Conservation (phyloP, 2,797 vertebrate genomes). For the Tiaroga cobitis region DNA sequence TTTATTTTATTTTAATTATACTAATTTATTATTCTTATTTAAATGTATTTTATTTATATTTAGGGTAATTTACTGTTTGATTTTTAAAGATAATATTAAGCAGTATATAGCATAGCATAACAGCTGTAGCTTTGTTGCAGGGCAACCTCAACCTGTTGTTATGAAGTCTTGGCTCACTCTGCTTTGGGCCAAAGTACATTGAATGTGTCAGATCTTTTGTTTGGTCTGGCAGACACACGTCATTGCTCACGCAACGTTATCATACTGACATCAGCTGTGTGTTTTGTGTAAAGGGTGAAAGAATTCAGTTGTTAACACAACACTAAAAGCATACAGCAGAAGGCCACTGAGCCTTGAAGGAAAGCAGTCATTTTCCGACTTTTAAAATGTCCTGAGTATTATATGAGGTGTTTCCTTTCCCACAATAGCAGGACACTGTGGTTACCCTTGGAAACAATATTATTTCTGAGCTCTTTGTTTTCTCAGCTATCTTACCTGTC, state of each 20-base stretch:
- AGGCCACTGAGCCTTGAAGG: conserved; percentile 42
- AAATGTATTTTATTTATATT: background rate
- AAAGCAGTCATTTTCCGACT: conserved; percentile 50
- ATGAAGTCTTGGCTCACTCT: conserved; percentile 62
- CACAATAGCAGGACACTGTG: conserved; percentile 49
- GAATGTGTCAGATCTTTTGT: conserved; percentile 57
- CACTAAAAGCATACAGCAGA: conserved; percentile 38
- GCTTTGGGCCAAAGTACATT: conserved; percentile 48
- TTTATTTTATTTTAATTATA: no score
- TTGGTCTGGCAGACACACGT: conserved; percentile 63
- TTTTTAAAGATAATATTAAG: background rate
- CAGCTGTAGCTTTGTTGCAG: conserved; percentile 2
- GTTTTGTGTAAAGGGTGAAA: conserved; percentile 56
- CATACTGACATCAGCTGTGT: conserved; percentile 63
- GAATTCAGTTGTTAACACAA: conserved; percentile 57
- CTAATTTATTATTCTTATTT: background rate
- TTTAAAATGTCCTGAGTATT: conserved; percentile 39
- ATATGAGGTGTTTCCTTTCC: conserved; percentile 53
- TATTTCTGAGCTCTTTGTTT: conserved; percentile 53
- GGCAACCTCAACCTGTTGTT: conserved; percentile 48
- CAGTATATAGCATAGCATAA: background rate
- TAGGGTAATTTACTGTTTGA: background rate
- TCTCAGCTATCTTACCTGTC: conserved; percentile 41
- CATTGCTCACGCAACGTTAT: conserved; percentile 62
- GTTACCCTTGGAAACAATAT: conserved; percentile 44